phyloP scores from a whole-genome alignment of 1,140 invertebrate species.

The Lineus longissimus region DNA sequence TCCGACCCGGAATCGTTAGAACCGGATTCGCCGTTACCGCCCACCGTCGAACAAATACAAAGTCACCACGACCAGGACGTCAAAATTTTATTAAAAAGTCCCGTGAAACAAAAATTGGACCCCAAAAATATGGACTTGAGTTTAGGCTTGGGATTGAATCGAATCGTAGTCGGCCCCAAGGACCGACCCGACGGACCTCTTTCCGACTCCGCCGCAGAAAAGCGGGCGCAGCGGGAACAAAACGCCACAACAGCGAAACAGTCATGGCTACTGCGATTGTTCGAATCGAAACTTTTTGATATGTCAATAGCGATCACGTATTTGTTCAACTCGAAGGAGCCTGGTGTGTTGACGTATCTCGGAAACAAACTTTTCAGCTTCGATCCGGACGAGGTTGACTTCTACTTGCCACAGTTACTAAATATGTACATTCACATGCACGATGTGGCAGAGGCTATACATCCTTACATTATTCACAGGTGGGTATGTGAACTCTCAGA shows the following conservation, averaged over 20 bases:
- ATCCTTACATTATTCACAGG: slow-evolving; percentile 91
- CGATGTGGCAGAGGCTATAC: slow-evolving; percentile 89
- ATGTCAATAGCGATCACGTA: slow-evolving; percentile 97
- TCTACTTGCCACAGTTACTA: slow-evolving; percentile 95
- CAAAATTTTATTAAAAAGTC: too few relatives aligned
- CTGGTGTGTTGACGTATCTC: slow-evolving; percentile 91
- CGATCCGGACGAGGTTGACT: slow-evolving; percentile 85
- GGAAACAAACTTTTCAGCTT: slow-evolving; percentile 96
- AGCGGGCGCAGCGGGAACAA: too few relatives aligned
- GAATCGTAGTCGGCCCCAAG: too few relatives aligned
- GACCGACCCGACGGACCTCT: too few relatives aligned
- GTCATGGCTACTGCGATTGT: slow-evolving; percentile 77
- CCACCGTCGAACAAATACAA: too few relatives aligned
- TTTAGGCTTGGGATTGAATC: too few relatives aligned
- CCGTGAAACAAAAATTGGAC: too few relatives aligned
- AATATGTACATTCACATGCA: slow-evolving; percentile 98
- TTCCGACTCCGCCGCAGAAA: too few relatives aligned
- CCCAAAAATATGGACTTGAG: too few relatives aligned
- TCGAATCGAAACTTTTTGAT: slow-evolving; percentile 95
- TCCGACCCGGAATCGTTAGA: too few relatives aligned
- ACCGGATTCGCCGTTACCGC: too few relatives aligned
- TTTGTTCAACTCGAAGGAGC: slow-evolving; percentile 96
- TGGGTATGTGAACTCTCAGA: slow-evolving; percentile 58
- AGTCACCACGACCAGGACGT: too few relatives aligned
- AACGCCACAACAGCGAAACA: slow-evolving; percentile 33